phyloP scores from a whole-genome alignment of 1,140 invertebrate species.

The Drosophila gunungcola region DNA sequence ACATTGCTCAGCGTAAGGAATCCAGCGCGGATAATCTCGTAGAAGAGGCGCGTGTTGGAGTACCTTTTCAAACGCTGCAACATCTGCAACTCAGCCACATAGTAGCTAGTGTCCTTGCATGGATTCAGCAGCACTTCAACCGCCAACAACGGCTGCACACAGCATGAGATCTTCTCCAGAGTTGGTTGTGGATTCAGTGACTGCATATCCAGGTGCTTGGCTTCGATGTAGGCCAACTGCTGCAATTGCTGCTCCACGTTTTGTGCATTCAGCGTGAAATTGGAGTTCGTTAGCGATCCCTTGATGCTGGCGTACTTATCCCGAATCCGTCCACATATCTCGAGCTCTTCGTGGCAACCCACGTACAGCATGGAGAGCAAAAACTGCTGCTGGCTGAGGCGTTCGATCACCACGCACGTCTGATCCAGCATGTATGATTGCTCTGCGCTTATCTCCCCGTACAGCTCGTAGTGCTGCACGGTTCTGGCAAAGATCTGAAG shows the following conservation, averaged over 20 bases:
- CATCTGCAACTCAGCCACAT: slow-evolving; percentile 92
- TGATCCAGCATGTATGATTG: slow-evolving; percentile 89
- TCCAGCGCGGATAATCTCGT: slow-evolving; percentile 95
- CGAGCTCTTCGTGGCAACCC: slow-evolving; percentile 89
- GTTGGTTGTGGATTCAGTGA: slow-evolving; percentile 72
- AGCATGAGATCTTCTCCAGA: slow-evolving; percentile 89
- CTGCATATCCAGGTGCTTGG: slow-evolving; percentile 69
- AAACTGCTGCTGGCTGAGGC: slow-evolving; percentile 90
- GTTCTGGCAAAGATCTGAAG: slow-evolving; percentile 91
- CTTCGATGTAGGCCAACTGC: slow-evolving; percentile 75
- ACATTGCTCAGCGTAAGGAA: slow-evolving; percentile 93
- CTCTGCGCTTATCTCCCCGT: slow-evolving; percentile 85
- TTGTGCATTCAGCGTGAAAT: slow-evolving; percentile 55
- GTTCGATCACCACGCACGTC: slow-evolving; percentile 89
- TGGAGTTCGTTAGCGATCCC: slow-evolving; percentile 67
- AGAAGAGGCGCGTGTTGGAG: slow-evolving; percentile 90
- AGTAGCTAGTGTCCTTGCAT: slow-evolving; percentile 90
- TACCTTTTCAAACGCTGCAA: slow-evolving; percentile 93
- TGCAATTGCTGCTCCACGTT: slow-evolving; percentile 69
- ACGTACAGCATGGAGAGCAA: slow-evolving; percentile 93
- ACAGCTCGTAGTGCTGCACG: slow-evolving; percentile 86
- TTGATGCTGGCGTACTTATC: slow-evolving; percentile 76
- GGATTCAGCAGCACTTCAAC: slow-evolving; percentile 91
- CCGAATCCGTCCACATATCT: slow-evolving; percentile 57
- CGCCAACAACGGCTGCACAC: slow-evolving; percentile 90